These are phyloP conservation scores for Tenthredo scrophulariae DNA, from an alignment of 2,888 invertebrate genomes.

Conservation along the genomic window DNA sequence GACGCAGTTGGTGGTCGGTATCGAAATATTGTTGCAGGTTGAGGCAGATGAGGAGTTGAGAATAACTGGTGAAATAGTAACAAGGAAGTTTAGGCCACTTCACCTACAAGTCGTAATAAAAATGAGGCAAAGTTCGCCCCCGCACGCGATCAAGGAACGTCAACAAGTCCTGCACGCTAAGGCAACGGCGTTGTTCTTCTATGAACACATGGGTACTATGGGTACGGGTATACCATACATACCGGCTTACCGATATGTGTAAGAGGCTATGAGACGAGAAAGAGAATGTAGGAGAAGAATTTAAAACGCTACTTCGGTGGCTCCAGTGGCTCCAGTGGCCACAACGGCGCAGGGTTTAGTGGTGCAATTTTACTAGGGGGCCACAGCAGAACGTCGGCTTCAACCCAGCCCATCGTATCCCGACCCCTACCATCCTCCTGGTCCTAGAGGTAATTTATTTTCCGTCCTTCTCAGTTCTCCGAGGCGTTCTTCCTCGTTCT, in stretches of 20 bases:
- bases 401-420: slow-evolving; percentile 51
- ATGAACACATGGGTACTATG: background rate
- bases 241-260: slow-evolving; percentile 27
- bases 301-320: slow-evolving; percentile 53
- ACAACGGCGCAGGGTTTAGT: slow-evolving; percentile 58
- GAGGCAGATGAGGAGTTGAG: background rate
- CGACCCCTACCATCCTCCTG: slow-evolving; percentile 57
- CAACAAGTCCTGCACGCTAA: slow-evolving; percentile 34
- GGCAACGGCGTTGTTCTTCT: slow-evolving; percentile 26
- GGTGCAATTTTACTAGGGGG: slow-evolving; percentile 65
- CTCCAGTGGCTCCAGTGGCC: slow-evolving; percentile 55
- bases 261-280: slow-evolving; percentile 38
- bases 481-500: slow-evolving; percentile 56
- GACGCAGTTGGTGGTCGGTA: slow-evolving; percentile 15
- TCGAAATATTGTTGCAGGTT: background rate
- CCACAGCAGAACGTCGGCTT: slow-evolving; percentile 54
- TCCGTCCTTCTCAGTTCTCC: slow-evolving; percentile 64
- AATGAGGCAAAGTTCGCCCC: slow-evolving; percentile 16
- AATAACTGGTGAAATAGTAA: background rate
- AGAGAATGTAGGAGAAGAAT: slow-evolving; percentile 54
- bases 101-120: slow-evolving; percentile 8
- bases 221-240: background rate
- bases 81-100: slow-evolving; percentile 7
- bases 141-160: slow-evolving; percentile 39
- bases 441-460: slow-evolving; percentile 71